Conservation (phyloP, 2,113 vertebrate species). For the Vanacampus margaritifer region DNA sequence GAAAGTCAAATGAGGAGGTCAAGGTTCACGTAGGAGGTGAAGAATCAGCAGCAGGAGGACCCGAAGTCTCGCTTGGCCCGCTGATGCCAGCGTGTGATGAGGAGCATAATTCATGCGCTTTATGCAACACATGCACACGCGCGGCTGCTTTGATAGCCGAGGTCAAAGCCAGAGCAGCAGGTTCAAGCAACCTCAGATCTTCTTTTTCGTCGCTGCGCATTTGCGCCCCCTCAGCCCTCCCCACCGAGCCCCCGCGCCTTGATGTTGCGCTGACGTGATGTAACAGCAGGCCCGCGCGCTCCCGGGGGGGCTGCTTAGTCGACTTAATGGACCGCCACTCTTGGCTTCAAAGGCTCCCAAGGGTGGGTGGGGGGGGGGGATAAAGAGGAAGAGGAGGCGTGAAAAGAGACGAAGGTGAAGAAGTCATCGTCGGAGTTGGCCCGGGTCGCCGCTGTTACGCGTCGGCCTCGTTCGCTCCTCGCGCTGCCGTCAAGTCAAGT, state of each 20-base stretch:
- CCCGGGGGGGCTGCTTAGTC: conserved; percentile 47
- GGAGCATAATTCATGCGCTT: conserved; percentile 51
- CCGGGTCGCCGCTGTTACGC: background rate
- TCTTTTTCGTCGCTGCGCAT: conserved; percentile 14
- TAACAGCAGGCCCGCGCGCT: conserved; percentile 33
- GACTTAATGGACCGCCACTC: conserved; percentile 41
- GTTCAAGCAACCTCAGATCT: conserved; percentile 42
- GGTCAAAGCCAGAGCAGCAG: conserved; percentile 54
- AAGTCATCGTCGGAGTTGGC: conserved; percentile 23
- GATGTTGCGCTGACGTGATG: conserved; percentile 51
- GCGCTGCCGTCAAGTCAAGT: too few species aligned
- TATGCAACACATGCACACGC: conserved; percentile 31
- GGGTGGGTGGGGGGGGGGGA: background rate
- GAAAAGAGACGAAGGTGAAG: conserved; percentile 23
- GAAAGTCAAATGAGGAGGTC: background rate
- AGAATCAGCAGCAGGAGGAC: background rate
- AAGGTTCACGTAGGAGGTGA: background rate
- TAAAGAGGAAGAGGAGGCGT: conserved; percentile 16
- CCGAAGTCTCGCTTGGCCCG: background rate
- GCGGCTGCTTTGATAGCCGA: conserved; percentile 44
- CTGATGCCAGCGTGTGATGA: conserved; percentile 20
- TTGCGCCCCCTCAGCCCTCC: conserved; percentile 5
- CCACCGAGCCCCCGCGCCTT: conserved; percentile 19
- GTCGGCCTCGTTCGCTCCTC: background rate
- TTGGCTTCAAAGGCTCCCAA: conserved; percentile 44